Base-by-base conservation (phyloP, 2,888 invertebrate genomes). In the Mactromeris polynyma region DNA sequence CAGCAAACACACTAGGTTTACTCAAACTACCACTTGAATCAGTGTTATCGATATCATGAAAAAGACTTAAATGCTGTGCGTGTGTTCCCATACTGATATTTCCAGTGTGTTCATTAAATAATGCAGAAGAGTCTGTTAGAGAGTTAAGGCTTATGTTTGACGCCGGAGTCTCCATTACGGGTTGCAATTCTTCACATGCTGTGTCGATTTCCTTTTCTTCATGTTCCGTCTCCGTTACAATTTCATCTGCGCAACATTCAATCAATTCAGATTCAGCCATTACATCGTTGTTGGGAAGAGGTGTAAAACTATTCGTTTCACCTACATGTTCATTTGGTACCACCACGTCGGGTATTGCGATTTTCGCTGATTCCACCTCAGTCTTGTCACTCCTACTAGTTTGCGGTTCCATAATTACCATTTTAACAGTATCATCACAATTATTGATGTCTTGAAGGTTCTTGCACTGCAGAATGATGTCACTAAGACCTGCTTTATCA, bases 1-100 rank as follows among this genome's bases (percentile, higher is more conserved):
- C 90, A 2, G 92, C 92, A 85, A 92, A 92, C 33, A 90, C 51
- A 73, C 73, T 81, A 7, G 42, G 42, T 69, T 82, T 82, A 64
- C 40, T 69, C 38, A 82, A 26, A n/a, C 40, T 38, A 26, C 38
- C 64, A 69, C 69, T 69, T 40, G 40, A 36, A 19, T 82, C 82
- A 0, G 26, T 26, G 26, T 38, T 69, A 26, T 82, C 69, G 21
- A 51, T 69, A 82, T 82, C 82, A 40, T 82, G 31, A 69, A 69
- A 82, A 7, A 82, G 40, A 9, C 42, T 38, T 17, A 82, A n/a
- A 38, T 42, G 38, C 21, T 69, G 42, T 2, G 73, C 11, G 21
- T n/a, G n/a, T 21, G 17, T 46, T 26, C 9, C 26, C 0, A 26
- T n/a, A 6, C 6, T n/a, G 11, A 9, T 26, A 9, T 2, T n/a